These are phyloP conservation scores for Hirundichthys speculiger DNA, from an alignment of 2,113 vertebrate genomes.

Conservation along the genomic window DNA sequence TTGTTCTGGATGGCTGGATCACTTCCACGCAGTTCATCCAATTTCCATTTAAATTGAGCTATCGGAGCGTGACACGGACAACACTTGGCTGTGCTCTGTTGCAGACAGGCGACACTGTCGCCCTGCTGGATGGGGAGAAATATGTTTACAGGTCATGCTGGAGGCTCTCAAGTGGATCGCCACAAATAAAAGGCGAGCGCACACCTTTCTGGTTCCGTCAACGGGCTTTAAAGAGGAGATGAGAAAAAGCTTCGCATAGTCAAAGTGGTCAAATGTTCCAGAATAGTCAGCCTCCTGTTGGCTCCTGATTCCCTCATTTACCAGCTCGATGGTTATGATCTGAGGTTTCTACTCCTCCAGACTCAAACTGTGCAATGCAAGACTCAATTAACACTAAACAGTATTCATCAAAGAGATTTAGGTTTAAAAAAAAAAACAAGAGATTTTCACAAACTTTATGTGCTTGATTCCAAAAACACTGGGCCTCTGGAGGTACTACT, in stretches of 20 bases:
- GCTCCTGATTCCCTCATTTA: constrained; percentile 29
- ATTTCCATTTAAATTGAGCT: constrained; percentile 84
- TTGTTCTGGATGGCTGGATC: constrained; percentile 82
- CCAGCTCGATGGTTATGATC: constrained; percentile 3
- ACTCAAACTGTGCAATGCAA: background rate
- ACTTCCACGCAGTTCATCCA: constrained; percentile 81
- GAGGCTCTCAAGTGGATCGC: constrained; percentile 38
- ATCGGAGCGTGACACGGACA: constrained; percentile 70
- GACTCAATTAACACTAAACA: constrained; percentile 2
- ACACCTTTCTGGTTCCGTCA: constrained; percentile 47
- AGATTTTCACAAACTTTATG: background rate
- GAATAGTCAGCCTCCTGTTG: constrained; percentile 21
- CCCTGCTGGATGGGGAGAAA: constrained; percentile 44
- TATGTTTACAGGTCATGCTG: constrained; percentile 63
- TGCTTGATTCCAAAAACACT: too few relatives aligned
- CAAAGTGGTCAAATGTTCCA: constrained; percentile 33
- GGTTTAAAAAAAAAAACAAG: too few relatives aligned
- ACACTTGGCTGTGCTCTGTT: constrained; percentile 44
- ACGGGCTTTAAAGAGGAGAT: constrained; percentile 35
- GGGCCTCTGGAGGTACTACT: too few relatives aligned
- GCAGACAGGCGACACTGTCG: constrained; percentile 43
- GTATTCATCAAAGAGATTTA: too few relatives aligned
- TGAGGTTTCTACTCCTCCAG: background rate
- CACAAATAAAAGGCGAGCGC: constrained; percentile 46
- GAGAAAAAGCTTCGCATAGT: constrained; percentile 15